A percentile compares a stretch with the other conserved stretches of the same genome.
phyloP scores from a whole-genome alignment of 2,888 invertebrate species.

The Stictocephala bisonia region DNA sequence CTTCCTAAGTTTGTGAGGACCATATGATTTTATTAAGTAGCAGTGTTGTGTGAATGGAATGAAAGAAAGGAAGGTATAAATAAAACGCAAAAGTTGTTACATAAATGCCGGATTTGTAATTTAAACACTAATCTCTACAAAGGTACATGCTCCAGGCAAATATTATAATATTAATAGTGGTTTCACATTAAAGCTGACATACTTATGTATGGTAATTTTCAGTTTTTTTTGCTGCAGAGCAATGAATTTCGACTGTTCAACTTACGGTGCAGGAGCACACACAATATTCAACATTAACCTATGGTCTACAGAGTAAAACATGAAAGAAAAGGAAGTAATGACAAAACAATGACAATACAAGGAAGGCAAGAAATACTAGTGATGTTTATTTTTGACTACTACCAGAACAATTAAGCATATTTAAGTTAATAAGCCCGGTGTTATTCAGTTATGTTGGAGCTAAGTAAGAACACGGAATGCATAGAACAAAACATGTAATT shows the following conservation, averaged over 20 bases:
- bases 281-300: slow-evolving; percentile 35
- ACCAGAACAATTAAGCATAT: slow-evolving; percentile 27
- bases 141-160: slow-evolving; percentile 45
- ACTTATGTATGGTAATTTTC: slow-evolving; percentile 34
- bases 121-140: slow-evolving; percentile 46
- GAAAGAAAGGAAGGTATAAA: slow-evolving; percentile 12
- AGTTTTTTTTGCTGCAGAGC: slow-evolving; percentile 14
- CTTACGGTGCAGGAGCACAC: slow-evolving; percentile 29
- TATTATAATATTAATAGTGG: slow-evolving; percentile 39
- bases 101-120: slow-evolving; percentile 45
- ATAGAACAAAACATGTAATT: slow-evolving; percentile 41
- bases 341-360: slow-evolving; percentile 23
- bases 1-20: no score
- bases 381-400: slow-evolving; percentile 19
- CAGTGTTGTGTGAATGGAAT: background rate
- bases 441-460: slow-evolving; percentile 28
- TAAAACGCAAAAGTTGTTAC: slow-evolving; percentile 38
- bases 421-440: slow-evolving; percentile 41
- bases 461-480: slow-evolving; percentile 40
- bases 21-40: no score
- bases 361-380: slow-evolving; percentile 34
- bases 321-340: slow-evolving; percentile 30
- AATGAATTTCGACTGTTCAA: slow-evolving; percentile 22
- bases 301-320: slow-evolving; percentile 30
- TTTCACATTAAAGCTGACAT: slow-evolving; percentile 45